Evolutionary conservation across 2,113 vertebrate species (phyloP).

Genomic region (Catharus minimus): DNA sequence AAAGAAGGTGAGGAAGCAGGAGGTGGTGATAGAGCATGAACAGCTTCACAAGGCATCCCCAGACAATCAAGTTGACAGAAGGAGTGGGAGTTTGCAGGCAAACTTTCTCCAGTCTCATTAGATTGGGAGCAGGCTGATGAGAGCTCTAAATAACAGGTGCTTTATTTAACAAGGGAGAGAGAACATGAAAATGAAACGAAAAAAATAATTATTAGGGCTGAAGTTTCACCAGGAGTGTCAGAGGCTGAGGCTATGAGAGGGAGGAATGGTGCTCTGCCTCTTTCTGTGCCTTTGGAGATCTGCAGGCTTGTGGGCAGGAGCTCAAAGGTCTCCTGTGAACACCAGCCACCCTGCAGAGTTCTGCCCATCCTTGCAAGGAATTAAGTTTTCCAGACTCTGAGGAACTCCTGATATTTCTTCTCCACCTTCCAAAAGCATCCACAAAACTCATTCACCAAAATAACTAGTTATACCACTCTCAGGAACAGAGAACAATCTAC

Average conservation of each 20-base stretch:
- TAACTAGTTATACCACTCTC: too few relatives aligned
- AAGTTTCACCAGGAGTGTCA: not conserved
- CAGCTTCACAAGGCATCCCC: conserved; percentile 45
- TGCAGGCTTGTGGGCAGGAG: not conserved
- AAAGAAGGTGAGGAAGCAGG: conserved; percentile 61
- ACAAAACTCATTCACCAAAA: not conserved
- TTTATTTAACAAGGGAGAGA: conserved; percentile 15
- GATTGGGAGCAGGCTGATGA: conserved; percentile 37
- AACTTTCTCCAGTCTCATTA: conserved; percentile 59
- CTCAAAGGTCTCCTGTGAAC: not conserved
- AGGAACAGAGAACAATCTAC: not conserved
- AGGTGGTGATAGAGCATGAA: conserved; percentile 51
- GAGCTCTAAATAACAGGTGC: conserved; percentile 52
- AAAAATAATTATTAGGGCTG: not conserved
- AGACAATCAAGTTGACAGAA: conserved; percentile 59
- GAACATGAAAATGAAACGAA: not conserved
- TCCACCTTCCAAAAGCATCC: not conserved
- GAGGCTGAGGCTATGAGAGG: not conserved
- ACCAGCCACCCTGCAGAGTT: not conserved
- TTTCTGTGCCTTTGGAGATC: not conserved
- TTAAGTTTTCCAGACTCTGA: not conserved
- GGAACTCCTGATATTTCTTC: not conserved
- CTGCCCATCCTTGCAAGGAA: not conserved
- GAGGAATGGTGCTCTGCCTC: not conserved
- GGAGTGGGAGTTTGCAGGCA: conserved; percentile 59